These are phyloP conservation scores for Drosophila mimica DNA, from an alignment of 2,888 invertebrate genomes.

Conservation along the genomic window DNA sequence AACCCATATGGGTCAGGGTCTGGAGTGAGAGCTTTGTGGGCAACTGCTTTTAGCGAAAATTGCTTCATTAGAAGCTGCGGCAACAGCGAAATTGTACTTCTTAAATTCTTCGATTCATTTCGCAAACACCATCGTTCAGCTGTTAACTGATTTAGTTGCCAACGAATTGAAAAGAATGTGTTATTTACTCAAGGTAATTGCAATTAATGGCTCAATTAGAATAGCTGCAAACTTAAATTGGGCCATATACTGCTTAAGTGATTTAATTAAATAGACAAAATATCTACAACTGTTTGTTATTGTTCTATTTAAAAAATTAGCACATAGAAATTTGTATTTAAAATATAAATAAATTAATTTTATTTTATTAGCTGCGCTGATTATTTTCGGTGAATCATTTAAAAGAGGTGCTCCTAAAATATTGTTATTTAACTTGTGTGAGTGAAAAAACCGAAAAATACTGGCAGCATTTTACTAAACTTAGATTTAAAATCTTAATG, in stretches of 20 bases:
- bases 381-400: background rate
- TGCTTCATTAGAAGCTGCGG: constrained; percentile 74
- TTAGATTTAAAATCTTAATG: background rate
- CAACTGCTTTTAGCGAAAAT: constrained; percentile 76
- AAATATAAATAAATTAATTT: too few species aligned
- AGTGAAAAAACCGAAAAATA: fast-evolving
- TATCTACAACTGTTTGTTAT: background rate
- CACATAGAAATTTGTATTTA: too few species aligned
- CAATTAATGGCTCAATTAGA: constrained; percentile 34
- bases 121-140: constrained; percentile 6
- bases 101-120: constrained; percentile 25
- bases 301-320: background rate
- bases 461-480: background rate
- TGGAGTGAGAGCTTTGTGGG: constrained; percentile 41
- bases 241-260: background rate
- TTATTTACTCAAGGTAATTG: constrained; percentile 2
- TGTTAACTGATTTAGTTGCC: constrained; percentile 60
- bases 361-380: background rate
- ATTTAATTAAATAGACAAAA: background rate
- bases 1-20: constrained; percentile 3
- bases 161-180: constrained; percentile 12
- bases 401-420: background rate
- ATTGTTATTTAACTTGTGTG: background rate
- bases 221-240: background rate
- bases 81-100: constrained; percentile 43